Evolutionary conservation across 2,888 invertebrate species (phyloP), one percentile per base, ranked within the genome.

Genomic region (Erebia ligea): DNA sequence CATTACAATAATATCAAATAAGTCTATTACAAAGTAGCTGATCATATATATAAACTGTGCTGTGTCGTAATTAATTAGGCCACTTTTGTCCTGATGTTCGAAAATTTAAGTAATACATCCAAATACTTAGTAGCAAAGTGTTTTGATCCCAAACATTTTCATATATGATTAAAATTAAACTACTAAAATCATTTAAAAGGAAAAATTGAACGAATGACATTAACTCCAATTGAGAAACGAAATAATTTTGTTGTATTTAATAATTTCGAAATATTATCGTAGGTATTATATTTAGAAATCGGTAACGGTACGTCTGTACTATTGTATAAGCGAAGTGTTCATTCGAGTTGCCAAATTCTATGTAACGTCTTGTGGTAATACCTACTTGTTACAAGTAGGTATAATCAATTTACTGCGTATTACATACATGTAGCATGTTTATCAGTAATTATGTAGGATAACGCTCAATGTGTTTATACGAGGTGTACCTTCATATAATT

Each of bases 291-390:
- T 74, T 73, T 74, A 76, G 75, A 71, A 50, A 69, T 75, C 73
- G 72, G 71, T 73, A 34, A 34, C 34, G 34, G 73, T 73, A 76
- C 75, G 74, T 75, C 72, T 78, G 73, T 74, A 72, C 70, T 73
- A 68, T 70, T 73, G 66, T 76, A 78, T 83, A 85, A 85, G 84
- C 82, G 76, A 83, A 84, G 92, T 91, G 92, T 93, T 92, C 91
- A 91, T 89, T 82, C 86, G 85, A 83, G 90, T 88, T 93, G 93
- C 93, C 93, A 93, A 93, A 93, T 89, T 92, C 84, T 84, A 80
- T 90, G 85, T 92, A 88, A 86, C 86, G 83, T 82, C 76, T 78
- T 84, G 84, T 85, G 84, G 87, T 87, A 84, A 86, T 86, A 84
- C n/a, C n/a, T n/a, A n/a, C 85, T 81, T 87, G 86, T 85, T 86